Evolutionary conservation across 2,113 vertebrate genomes (phyloP), one percentile per base, ranked within the genome.

Genomic region (Damaliscus lunatus): DNA sequence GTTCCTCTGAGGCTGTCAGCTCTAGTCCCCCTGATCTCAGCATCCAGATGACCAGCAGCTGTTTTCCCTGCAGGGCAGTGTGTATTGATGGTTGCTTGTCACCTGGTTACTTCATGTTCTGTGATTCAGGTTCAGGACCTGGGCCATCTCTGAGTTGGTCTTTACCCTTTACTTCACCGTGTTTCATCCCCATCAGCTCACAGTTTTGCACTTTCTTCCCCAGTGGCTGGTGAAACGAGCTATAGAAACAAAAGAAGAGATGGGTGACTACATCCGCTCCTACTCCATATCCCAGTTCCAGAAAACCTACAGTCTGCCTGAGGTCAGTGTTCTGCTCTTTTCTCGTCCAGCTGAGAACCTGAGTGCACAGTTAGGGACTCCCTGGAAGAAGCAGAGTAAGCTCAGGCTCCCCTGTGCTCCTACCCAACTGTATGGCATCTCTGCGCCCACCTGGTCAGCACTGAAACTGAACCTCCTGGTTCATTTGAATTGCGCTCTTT

Each of bases 141-240:
- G 19, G 31, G 6, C 67, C 31, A 3, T 81, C n/a, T 60, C 62
- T 90, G 46, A 67, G 48, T 8, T 64, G 67, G 52, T 43, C 90
- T 94, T 80, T 25, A 25, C 36, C 36, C 21, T 40, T 71, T 36
- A 59, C 43, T 21, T 5, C 23, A 8, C 14, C 62, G 12, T 50
- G 48, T 92, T 91, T 82, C 19, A 4, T 59, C 33, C 46, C 40
- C 50, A 2, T 43, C 16, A 6, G 29, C 52, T 95, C 83, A 87
- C 11, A 0, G 84, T 46, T 96, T 36, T 50, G 64, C 12, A 23
- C 77, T 97, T 97, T 83, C 71, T 91, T 52, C 9, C 97, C 8
- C 88, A 99, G 99, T 99, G 99, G 99, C 98, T 99, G 98, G 99
- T 99, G 98, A 99, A 99, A 97, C 99, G 99, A 98, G 99, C 99